phyloP scores from a whole-genome alignment of 2,113 vertebrate species.

The Eurypyga helias region DNA sequence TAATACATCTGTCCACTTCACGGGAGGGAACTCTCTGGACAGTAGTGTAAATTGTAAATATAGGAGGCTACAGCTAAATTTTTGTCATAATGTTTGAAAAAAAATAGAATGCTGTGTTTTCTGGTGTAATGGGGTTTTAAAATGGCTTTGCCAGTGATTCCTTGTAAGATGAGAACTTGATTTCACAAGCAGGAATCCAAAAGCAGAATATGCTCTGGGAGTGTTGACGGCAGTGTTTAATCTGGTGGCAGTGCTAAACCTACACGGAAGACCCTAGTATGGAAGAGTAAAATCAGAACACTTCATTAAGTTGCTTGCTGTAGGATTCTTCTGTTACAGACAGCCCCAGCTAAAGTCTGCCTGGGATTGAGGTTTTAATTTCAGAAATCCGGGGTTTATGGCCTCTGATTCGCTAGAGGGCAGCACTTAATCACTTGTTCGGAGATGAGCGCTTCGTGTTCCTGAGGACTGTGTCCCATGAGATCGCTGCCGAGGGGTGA shows the following conservation, averaged over 20 bases:
- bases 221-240: not conserved
- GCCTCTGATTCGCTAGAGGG: constrained; percentile 36
- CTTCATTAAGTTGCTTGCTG: not conserved
- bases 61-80: not conserved
- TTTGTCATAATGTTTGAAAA: not conserved
- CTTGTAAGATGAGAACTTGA: not conserved
- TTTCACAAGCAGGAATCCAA: not conserved
- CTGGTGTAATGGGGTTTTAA: not conserved
- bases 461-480: not conserved
- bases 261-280: not conserved
- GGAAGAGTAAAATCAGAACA: not conserved
- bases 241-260: not conserved
- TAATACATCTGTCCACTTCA: not conserved
- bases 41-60: not conserved
- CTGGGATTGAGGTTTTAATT: not conserved
- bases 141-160: not conserved
- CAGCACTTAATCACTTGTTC: not conserved
- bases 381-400: not conserved
- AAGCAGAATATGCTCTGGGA: not conserved
- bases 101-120: not conserved
- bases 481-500: not conserved
- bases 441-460: not conserved
- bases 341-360: not conserved
- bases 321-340: not conserved
- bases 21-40: not conserved